These are phyloP conservation scores for Gymnocheta viridis DNA, from an alignment of 2,888 invertebrate genomes.

Conservation along the genomic window DNA sequence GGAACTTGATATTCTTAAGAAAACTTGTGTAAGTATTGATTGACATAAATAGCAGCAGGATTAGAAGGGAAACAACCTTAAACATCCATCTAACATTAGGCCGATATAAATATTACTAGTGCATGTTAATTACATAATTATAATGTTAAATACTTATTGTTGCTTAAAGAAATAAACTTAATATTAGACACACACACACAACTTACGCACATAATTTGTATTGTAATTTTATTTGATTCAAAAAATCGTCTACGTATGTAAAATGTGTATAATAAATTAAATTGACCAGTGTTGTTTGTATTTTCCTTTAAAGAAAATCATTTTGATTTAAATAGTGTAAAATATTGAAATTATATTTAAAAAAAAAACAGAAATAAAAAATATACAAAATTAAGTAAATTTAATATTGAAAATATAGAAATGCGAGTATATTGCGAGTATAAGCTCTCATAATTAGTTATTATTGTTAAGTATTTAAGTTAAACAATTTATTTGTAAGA, in stretches of 20 bases:
- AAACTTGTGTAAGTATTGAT: constrained; percentile 28
- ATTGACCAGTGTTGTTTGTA: constrained; percentile 39
- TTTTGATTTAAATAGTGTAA: constrained; percentile 31
- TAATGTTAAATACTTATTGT: constrained; percentile 63
- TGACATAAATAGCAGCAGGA: neutral
- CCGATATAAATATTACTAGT: constrained; percentile 11
- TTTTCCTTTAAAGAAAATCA: constrained; percentile 6
- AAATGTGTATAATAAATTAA: constrained; percentile 19
- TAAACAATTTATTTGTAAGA: constrained; percentile 58
- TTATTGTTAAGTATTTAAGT: constrained; percentile 67
- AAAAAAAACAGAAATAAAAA: no score
- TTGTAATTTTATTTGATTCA: constrained; percentile 21
- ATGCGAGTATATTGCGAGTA: constrained; percentile 58
- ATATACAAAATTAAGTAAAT: constrained; percentile 2
- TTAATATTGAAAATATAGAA: neutral
- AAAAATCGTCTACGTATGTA: neutral
- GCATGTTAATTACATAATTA: constrained; percentile 59
- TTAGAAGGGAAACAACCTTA: neutral
- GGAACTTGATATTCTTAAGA: constrained; percentile 46
- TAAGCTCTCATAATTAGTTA: constrained; percentile 53
- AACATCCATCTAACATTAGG: neutral
- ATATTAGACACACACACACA: constrained; percentile 6
- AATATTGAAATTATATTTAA: constrained; percentile 8
- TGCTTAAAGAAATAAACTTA: constrained; percentile 47
- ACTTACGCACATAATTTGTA: constrained; percentile 17